A percentile compares a stretch with the other conserved stretches of the same genome.
Evolutionary conservation across 1,140 invertebrate species (phyloP).

Genomic region (Branchinecta lynchi): DNA sequence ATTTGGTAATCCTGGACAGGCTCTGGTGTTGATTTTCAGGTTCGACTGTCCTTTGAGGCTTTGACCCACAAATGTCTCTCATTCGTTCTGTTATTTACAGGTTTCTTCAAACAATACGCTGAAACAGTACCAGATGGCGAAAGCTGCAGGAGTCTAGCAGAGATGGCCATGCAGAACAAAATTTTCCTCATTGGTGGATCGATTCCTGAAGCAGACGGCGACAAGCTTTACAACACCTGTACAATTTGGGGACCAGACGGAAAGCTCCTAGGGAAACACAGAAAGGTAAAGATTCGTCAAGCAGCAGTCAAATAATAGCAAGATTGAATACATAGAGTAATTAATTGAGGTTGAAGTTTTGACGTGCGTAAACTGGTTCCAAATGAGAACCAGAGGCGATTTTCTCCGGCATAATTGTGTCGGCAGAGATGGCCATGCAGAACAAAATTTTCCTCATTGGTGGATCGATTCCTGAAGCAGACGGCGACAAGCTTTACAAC

Average conservation of each 20-base stretch:
- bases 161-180: slow-evolving; percentile 54
- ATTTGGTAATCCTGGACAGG: too few relatives aligned
- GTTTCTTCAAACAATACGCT: slow-evolving; percentile 69
- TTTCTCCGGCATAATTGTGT: too few relatives aligned
- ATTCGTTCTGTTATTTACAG: slow-evolving; percentile 28
- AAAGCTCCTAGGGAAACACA: slow-evolving; percentile 40
- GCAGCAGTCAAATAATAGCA: too few relatives aligned
- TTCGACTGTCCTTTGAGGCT: too few relatives aligned
- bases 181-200: slow-evolving; percentile 78
- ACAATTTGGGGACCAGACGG: slow-evolving; percentile 71
- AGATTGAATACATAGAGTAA: too few relatives aligned
- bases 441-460: slow-evolving; percentile 67
- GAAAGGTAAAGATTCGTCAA: slow-evolving; percentile 30
- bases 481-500: slow-evolving; percentile 59
- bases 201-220: slow-evolving; percentile 51
- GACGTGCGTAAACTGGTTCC: too few relatives aligned
- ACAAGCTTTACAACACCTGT: slow-evolving; percentile 73
- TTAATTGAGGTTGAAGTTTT: too few relatives aligned
- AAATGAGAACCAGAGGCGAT: too few relatives aligned
- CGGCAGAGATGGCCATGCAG: slow-evolving; percentile 56
- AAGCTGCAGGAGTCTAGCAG: slow-evolving; percentile 49
- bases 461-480: slow-evolving; percentile 64
- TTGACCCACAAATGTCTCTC: too few relatives aligned
- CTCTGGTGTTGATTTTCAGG: too few relatives aligned
- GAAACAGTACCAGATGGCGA: slow-evolving; percentile 61